A percentile compares a stretch with the other conserved stretches of the same genome.
These are phyloP conservation scores for Sipunculus nudus DNA, from an alignment of 2,888 invertebrate species.

Conservation along the genomic window DNA sequence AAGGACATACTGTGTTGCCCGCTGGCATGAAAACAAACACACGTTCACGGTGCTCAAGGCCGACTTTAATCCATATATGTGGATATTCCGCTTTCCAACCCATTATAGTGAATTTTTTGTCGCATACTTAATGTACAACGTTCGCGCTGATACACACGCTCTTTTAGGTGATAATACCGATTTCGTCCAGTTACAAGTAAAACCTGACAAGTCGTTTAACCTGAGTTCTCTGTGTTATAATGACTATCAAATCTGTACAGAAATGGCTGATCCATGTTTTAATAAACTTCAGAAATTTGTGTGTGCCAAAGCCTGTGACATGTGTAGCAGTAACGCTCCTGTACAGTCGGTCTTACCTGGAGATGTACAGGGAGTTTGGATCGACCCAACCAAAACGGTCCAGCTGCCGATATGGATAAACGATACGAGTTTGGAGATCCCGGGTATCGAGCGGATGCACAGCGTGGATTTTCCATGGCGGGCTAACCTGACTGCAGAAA, in stretches of 20 bases:
- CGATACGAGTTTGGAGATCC: too few species aligned
- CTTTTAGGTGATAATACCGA: constrained; percentile 5
- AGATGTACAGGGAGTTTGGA: constrained; percentile 14
- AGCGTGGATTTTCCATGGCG: too few species aligned
- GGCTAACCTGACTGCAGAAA: too few species aligned
- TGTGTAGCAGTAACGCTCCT: constrained; percentile 13
- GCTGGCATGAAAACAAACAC: constrained; percentile 27
- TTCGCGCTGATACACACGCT: constrained; percentile 22
- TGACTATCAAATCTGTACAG: constrained; percentile 33
- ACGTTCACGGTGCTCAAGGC: constrained; percentile 27
- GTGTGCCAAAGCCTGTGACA: constrained; percentile 16
- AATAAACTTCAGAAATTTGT: too few species aligned
- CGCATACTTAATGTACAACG: constrained; percentile 31
- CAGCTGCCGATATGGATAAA: too few species aligned
- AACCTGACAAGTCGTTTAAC: constrained; percentile 17
- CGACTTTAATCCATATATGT: constrained; percentile 23
- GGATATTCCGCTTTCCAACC: constrained; percentile 32
- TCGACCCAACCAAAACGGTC: constrained; percentile 8
- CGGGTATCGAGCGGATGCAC: too few species aligned
- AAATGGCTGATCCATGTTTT: constrained; percentile 24
- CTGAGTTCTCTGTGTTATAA: constrained; percentile 33
- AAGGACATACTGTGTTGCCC: constrained; percentile 29
- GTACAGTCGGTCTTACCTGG: constrained; percentile 12
- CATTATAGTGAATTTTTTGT: constrained; percentile 18
- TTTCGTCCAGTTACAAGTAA: constrained; percentile 27